phyloP scores from a whole-genome alignment of 2,797 vertebrate species.

The Periparus ater region DNA sequence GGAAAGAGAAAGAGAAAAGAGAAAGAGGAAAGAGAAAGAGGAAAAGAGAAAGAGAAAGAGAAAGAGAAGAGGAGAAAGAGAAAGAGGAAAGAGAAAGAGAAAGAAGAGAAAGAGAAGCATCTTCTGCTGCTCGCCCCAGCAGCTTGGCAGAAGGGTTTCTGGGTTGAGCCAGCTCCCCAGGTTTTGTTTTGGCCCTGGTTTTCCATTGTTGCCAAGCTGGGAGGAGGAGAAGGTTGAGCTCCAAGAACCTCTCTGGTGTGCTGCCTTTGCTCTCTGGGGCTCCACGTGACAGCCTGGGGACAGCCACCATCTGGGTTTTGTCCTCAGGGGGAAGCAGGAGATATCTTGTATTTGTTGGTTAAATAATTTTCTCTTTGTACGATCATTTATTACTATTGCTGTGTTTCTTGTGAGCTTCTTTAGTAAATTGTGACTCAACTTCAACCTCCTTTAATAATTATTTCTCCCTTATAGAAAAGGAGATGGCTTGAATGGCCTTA shows the following conservation, averaged over 20 bases:
- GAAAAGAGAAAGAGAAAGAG: too few relatives aligned
- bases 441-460: not conserved
- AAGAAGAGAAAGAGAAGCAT: not conserved
- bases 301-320: not conserved
- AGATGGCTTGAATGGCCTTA: not conserved
- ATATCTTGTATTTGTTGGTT: not conserved
- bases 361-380: not conserved
- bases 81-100: too few relatives aligned
- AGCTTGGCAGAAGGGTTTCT: not conserved
- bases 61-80: too few relatives aligned
- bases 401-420: not conserved
- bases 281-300: not conserved
- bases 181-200: not conserved
- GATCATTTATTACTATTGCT: not conserved
- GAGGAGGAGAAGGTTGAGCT: not conserved
- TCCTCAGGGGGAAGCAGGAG: rapidly evolving
- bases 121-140: rapidly evolving
- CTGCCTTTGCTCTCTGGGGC: not conserved
- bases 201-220: not conserved
- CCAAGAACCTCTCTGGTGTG: not conserved
- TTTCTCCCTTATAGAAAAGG: not conserved
- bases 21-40: not conserved
- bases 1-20: too few relatives aligned
- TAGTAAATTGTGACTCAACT: not conserved
- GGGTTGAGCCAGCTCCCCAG: not conserved